Evolutionary conservation across 1,140 invertebrate species (phyloP), one percentile per base, ranked within the genome.

Genomic region (Papilio machaon): DNA sequence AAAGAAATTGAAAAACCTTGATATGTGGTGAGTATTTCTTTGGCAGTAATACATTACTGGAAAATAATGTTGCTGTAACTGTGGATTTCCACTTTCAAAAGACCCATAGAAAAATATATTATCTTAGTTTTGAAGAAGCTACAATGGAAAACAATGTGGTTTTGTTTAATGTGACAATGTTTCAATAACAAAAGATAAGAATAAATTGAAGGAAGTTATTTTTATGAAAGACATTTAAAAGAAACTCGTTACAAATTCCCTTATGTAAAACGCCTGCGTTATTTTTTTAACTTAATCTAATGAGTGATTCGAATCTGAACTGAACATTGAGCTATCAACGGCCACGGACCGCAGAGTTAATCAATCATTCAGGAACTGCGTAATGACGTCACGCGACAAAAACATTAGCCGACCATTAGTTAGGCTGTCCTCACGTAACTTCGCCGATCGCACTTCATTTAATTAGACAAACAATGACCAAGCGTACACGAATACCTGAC

Each of bases 351-450:
- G 52, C 17, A 2, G 10, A 58, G 23, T 60, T 78, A 60, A 78
- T 78, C 75, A 78, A 78, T 78, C 75, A 78, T 78, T 60, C 30
- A 60, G 23, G 30, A 58, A 6, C 23, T 23, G n/a, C 38, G 11
- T 78, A 78, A 77, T 78, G 75, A 78, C 75, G 52, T 78, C 75
- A 78, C 75, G 75, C 75, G 75, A 78, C 75, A 78, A 78, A 78
- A 78, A 78, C 52, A 58, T 54, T 78, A 78, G 52, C 49, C 35
- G 10, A 58, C 75, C 52, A 60, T 78, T 78, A 78, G 52, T 78
- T 78, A 78, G 30, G 75, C 75, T 78, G 49, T 78, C 75, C 49
- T 54, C 74, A 11, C 19, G 47, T 54, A 76, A 47, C 15, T 43
- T 2, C 43, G 49, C 23, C 52, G 73, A 74, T 74, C 35, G 49